Percentiles rank a stretch among this genome's conserved stretches.
These are phyloP conservation scores for Drosophila infuscata DNA, from an alignment of 2,888 invertebrate species.

Conservation along the genomic window DNA sequence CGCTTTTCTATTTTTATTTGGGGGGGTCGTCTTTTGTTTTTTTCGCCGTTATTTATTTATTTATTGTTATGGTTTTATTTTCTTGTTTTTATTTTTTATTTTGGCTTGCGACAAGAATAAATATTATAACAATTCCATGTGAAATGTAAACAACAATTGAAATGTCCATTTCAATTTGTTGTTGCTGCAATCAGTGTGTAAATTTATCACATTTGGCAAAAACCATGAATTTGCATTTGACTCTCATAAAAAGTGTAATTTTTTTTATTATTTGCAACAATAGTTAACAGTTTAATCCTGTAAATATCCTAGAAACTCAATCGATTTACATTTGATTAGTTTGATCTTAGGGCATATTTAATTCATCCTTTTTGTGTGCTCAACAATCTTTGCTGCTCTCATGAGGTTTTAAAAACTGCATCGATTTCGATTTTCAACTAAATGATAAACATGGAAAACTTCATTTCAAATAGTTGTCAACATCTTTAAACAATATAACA, in stretches of 20 bases:
- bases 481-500: background rate
- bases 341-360: background rate
- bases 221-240: background rate
- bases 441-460: too few relatives aligned
- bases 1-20: slow-evolving; percentile 4
- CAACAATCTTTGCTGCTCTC: background rate
- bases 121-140: slow-evolving; percentile 17
- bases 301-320: background rate
- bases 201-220: background rate
- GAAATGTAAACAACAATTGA: slow-evolving; percentile 18
- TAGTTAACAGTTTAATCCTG: too few relatives aligned
- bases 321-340: background rate
- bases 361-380: background rate
- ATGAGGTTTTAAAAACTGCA: too few relatives aligned
- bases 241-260: background rate
- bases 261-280: background rate
- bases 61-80: slow-evolving; percentile 33
- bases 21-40: slow-evolving; percentile 37
- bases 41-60: slow-evolving; percentile 25
- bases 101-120: background rate
- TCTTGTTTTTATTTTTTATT: background rate
- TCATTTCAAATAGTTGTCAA: background rate
- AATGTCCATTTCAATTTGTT: slow-evolving; percentile 17
- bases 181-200: background rate
- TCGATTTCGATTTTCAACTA: background rate